Base-by-base conservation (phyloP, 2,797 vertebrate species). In the Macropodus opercularis region DNA sequence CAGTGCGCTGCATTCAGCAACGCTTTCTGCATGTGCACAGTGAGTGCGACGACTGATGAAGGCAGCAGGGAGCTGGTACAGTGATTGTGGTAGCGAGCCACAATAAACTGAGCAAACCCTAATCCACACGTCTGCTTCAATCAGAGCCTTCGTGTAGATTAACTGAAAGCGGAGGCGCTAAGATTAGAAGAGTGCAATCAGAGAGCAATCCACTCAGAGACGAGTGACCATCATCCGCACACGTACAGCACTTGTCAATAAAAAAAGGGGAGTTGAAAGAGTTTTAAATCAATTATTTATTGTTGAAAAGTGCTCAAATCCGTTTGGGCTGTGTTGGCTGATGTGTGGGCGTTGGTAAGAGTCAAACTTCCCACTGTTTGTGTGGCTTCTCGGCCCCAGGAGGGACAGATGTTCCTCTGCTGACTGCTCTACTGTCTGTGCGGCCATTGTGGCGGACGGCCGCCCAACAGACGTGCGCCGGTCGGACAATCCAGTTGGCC, bases 401-500 rank as follows among this genome's bases (percentile, higher is more conserved):
- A 86, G 89, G 88, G 91, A 91, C 91, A 93, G 91, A 92, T 93
- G 92, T 92, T 92, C 87, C 60, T 72, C 81, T 77, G 81, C 86
- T 81, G 90, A 90, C 87, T 80, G 84, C 87, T 86, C 88, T 91
- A 92, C 92, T 92, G 90, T 92, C 89, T 91, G 86, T 83, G 79
- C 35, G 34, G 82, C 86, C 82, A 91, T 92, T 92, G 91, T 92
- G 61, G 80, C 63, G 79, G 56, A 67, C 39, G 64, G 62, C 69
- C 83, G 79, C 86, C 85, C 86, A 81, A 87, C 94, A 94, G 88
- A 93, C 93, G 91, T 91, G 89, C 93, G 83, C 63, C 4, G 84
- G 91, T 92, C 70, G 86, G 87, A 92, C 94, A 89, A 94, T 95
- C 94, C 91, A 92, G 90, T 92, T 93, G 87, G 83, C 88, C 73